A percentile compares a stretch with the other conserved stretches of the same genome.
Conservation (phyloP, 2,113 vertebrate species). For the Pterocles gutturalis region DNA sequence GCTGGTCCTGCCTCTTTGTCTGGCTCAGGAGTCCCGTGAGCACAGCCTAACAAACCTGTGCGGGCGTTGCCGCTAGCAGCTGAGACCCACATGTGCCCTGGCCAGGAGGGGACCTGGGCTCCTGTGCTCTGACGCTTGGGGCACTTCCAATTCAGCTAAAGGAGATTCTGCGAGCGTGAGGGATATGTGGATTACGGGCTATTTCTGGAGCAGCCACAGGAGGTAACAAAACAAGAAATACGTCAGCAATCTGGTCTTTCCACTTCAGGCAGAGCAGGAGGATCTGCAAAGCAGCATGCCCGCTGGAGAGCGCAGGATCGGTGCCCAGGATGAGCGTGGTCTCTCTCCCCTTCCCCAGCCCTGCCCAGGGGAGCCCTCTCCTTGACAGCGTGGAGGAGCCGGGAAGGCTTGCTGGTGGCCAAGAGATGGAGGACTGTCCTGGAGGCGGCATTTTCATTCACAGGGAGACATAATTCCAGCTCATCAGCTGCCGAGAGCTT, state of each 20-base stretch:
- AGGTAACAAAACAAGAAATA: conserved; percentile 49
- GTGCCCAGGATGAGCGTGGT: neutral
- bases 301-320: neutral
- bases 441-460: neutral
- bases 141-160: neutral
- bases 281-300: neutral
- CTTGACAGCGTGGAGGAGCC: neutral
- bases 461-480: neutral
- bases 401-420: neutral
- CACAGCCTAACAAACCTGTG: neutral
- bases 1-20: neutral
- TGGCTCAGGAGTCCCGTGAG: rapidly evolving
- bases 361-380: rapidly evolving
- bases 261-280: neutral
- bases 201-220: conserved; percentile 52
- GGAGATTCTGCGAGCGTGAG: conserved; percentile 44
- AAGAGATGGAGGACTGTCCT: rapidly evolving
- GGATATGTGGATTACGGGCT: conserved; percentile 43
- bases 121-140: neutral
- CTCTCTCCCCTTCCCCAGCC: neutral
- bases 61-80: neutral
- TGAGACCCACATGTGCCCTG: neutral
- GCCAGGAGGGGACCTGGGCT: neutral
- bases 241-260: neutral
- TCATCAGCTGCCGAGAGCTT: neutral